A percentile compares a stretch with the other conserved stretches of the same genome.
phyloP scores from a whole-genome alignment of 2,888 invertebrate species.

The Xanthia togata region DNA sequence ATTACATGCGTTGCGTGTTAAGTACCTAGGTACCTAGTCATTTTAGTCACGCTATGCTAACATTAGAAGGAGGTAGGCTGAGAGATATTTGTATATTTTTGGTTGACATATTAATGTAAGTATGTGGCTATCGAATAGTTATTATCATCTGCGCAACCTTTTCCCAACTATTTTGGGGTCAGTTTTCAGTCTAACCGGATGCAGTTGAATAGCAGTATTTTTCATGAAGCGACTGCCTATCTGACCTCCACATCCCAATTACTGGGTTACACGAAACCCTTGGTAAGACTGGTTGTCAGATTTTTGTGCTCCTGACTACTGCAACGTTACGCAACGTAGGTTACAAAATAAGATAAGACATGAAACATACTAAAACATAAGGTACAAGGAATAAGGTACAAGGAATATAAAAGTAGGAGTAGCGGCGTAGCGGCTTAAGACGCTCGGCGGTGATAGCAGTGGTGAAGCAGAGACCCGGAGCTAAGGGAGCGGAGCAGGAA shows the following conservation, averaged over 20 bases:
- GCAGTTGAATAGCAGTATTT: not conserved
- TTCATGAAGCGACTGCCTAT: not conserved
- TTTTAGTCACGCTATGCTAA: slow-evolving; percentile 21
- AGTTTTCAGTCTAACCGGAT: not conserved
- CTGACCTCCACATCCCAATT: not conserved
- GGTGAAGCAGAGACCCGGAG: too few relatives aligned
- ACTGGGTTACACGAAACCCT: too few relatives aligned
- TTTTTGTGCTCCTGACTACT: not conserved
- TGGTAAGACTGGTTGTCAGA: too few relatives aligned
- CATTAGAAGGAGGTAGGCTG: slow-evolving; percentile 18
- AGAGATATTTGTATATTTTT: not conserved
- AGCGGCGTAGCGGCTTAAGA: too few relatives aligned
- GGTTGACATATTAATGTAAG: not conserved
- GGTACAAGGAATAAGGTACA: too few relatives aligned
- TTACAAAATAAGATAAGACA: too few relatives aligned
- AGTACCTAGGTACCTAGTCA: not conserved
- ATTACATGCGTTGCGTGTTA: slow-evolving; percentile 23
- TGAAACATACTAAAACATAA: too few relatives aligned
- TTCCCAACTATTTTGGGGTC: not conserved
- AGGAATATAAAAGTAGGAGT: too few relatives aligned
- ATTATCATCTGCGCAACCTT: not conserved
- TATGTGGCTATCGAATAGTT: not conserved
- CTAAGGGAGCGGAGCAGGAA: too few relatives aligned
- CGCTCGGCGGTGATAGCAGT: too few relatives aligned
- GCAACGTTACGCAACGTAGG: too few relatives aligned